Percentiles rank a stretch among this genome's conserved stretches.
These are phyloP conservation scores for Chiloscyllium punctatum DNA, from an alignment of 2,797 vertebrate species.

Conservation along the genomic window DNA sequence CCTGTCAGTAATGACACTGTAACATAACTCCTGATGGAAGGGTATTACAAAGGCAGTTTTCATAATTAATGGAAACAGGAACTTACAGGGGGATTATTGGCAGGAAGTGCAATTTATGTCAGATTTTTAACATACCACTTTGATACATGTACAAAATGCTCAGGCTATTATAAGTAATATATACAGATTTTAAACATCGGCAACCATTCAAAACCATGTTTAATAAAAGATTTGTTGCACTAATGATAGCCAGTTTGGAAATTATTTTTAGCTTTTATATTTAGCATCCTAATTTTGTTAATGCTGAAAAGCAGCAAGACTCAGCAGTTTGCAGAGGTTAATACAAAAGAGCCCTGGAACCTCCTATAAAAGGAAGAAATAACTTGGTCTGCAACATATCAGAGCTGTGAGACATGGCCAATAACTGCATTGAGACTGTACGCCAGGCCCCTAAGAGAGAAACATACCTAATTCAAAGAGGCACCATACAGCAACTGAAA, in stretches of 20 bases:
- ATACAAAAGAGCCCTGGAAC: neutral
- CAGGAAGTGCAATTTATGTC: neutral
- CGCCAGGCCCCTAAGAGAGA: neutral
- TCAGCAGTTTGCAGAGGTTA: slow-evolving; percentile 4
- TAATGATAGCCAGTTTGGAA: neutral
- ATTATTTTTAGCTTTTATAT: slow-evolving; percentile 27
- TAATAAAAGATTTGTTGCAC: neutral
- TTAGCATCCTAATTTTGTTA: neutral
- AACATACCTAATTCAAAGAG: neutral
- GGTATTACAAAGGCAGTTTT: neutral
- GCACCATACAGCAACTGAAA: neutral
- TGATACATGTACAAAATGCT: neutral
- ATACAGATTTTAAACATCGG: neutral
- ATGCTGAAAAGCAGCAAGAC: neutral
- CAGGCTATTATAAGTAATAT: neutral
- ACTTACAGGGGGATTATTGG: neutral
- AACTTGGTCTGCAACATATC: neutral
- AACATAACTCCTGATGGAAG: neutral
- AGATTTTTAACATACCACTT: neutral
- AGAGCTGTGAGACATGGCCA: neutral
- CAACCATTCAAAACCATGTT: neutral
- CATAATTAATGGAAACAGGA: neutral
- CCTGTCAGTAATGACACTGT: neutral
- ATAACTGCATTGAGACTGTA: neutral
- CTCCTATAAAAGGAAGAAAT: slow-evolving; percentile 25